These are phyloP conservation scores for Antedon mediterranea DNA, from an alignment of 53 echinoderm and acorn worm genomes.

Conservation along the genomic window DNA sequence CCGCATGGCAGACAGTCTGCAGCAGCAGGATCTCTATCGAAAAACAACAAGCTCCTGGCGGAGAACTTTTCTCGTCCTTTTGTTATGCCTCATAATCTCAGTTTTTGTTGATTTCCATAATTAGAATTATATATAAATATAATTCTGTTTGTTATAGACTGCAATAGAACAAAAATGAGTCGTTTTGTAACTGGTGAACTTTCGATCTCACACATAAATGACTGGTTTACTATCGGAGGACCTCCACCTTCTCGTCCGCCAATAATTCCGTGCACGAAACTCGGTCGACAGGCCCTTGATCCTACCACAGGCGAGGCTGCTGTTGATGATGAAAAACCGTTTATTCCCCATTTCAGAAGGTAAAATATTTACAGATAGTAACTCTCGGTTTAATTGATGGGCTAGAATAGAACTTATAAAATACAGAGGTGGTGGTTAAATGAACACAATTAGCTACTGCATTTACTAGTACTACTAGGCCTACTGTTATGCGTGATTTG, in stretches of 20 bases:
- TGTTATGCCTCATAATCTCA: too few species aligned
- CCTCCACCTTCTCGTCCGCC: constrained; percentile 10
- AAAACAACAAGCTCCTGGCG: too few species aligned
- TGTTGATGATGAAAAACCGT: not conserved
- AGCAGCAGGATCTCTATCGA: too few species aligned
- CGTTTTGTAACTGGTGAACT: constrained; percentile 39
- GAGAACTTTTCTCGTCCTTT: too few species aligned
- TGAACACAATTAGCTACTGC: too few species aligned
- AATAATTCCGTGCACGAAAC: constrained; percentile 10
- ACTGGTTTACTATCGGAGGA: constrained; percentile 75
- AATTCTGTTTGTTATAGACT: not conserved
- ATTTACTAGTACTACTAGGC: too few species aligned
- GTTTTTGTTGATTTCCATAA: too few species aligned
- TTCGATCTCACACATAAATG: constrained; percentile 76
- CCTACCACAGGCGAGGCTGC: constrained; percentile 22
- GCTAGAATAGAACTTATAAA: too few species aligned
- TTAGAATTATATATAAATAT: too few species aligned
- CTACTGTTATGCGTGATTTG: too few species aligned
- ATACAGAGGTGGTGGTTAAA: too few species aligned
- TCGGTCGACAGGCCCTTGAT: constrained; percentile 7
- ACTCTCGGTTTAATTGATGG: not conserved
- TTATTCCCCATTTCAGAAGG: not conserved
- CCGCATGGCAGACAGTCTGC: too few species aligned
- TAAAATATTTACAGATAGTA: not conserved
- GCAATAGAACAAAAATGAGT: not conserved